Base-by-base conservation (phyloP, 2,888 invertebrate genomes). In the Drosophila crucigera region DNA sequence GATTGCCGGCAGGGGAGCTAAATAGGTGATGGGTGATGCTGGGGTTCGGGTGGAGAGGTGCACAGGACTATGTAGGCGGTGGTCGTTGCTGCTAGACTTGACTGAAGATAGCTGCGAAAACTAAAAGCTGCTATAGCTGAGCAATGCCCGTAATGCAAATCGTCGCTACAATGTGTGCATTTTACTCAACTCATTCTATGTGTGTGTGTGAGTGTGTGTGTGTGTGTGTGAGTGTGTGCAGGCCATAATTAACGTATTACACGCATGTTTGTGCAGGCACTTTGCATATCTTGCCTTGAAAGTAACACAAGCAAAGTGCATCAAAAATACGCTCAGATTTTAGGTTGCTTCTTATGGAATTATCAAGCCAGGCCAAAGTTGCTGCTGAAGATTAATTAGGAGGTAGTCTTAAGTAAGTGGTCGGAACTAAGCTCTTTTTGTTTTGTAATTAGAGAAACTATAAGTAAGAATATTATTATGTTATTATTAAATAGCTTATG, bases 161-260 rank as follows among this genome's bases (percentile, higher is more conserved):
- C 77, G 77, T 62, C 56, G 82, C 67, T 71, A 87, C 88, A 87
- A 87, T 89, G 84, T 89, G 78, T 80, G 88, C 71, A 71, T 59
- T 73, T 28, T 62, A 19, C 47, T 47, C 47, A 25, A 67, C 33
- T 55, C 59, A 47, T 62, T 9, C 2, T 39, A 28, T 61, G 25
- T 39, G 25, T 55, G 55, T 43, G 31, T 16, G 33, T 56, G 31
- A 14, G 22, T 54, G 54, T 52, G 25, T 16, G 55, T 14, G 52
- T 58, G 58, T 41, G n/a, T 41, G 22, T 35, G 19, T 49, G 30
- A 11, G 19, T 14, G 52, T 56, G 52, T 68, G 64, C 59, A 43
- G 68, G 67, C 70, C 90, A 82, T 88, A 82, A 88, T 90, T 86
- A 86, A 75, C 82, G 83, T 74, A 85, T 86, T 88, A 89, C 83